A percentile compares a stretch with the other conserved stretches of the same genome.
These are phyloP conservation scores for Syrphus vitripennis DNA, from an alignment of 2,888 invertebrate genomes.

Conservation along the genomic window DNA sequence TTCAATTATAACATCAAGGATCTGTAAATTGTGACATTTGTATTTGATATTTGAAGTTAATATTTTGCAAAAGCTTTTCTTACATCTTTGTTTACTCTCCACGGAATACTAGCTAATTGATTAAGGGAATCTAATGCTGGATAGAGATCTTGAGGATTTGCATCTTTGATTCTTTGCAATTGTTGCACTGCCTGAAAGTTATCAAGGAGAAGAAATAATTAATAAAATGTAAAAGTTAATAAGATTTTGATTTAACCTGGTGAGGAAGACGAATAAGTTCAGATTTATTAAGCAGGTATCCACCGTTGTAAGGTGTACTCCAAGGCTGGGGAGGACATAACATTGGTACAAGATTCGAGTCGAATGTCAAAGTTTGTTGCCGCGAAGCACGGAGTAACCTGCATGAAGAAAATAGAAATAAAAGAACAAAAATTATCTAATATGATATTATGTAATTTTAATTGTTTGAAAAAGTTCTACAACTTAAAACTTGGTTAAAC, in stretches of 20 bases:
- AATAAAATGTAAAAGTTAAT: neutral
- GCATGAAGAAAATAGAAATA: neutral
- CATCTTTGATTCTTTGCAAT: conserved; percentile 84
- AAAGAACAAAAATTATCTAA: no score
- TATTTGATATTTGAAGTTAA: neutral
- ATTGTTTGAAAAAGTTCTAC: no score
- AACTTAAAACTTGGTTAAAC: no score
- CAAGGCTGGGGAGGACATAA: conserved; percentile 93
- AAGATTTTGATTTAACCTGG: conserved; percentile 69
- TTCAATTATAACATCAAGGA: conserved; percentile 82
- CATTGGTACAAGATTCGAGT: conserved; percentile 88
- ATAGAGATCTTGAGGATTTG: conserved; percentile 85
- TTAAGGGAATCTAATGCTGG: conserved; percentile 96
- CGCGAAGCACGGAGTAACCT: conserved; percentile 86
- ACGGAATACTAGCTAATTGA: conserved; percentile 94
- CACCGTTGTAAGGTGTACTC: conserved; percentile 86
- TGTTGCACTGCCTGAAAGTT: conserved; percentile 83
- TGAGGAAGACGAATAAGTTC: conserved; percentile 83
- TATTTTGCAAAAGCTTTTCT: neutral
- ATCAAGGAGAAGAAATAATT: neutral
- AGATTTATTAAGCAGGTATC: conserved; percentile 87
- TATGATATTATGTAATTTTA: no score
- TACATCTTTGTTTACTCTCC: conserved; percentile 92
- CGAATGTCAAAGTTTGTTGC: conserved; percentile 87
- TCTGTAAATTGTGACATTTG: conserved; percentile 58